These are phyloP conservation scores for Yponomeuta sedellus DNA, from an alignment of 2,888 invertebrate species.

Conservation along the genomic window DNA sequence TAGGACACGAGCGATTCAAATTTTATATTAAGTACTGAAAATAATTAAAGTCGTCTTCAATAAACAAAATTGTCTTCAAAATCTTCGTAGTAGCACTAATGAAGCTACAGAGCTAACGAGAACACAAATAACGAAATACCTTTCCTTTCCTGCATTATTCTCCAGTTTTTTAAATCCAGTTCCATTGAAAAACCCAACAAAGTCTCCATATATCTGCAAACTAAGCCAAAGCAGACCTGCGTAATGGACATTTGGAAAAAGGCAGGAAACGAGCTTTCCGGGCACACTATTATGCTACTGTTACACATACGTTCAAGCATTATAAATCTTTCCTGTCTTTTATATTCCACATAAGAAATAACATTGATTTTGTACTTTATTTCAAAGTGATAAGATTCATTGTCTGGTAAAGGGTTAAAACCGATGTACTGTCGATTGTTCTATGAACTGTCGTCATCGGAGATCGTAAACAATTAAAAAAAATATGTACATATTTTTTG, in stretches of 20 bases:
- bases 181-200: background rate
- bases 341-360: too few relatives aligned
- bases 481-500: too few relatives aligned
- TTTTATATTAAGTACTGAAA: too few relatives aligned
- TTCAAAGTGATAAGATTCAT: too few relatives aligned
- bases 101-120: background rate
- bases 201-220: background rate
- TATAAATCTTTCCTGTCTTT: background rate
- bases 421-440: too few relatives aligned
- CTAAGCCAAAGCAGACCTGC: background rate
- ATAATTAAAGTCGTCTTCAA: too few relatives aligned
- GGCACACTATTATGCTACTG: background rate
- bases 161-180: background rate
- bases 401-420: too few relatives aligned
- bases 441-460: too few relatives aligned
- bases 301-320: background rate
- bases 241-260: conserved; percentile 1
- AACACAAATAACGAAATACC: background rate
- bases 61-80: background rate
- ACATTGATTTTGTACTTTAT: too few relatives aligned
- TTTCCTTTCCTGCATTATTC: background rate
- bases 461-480: too few relatives aligned
- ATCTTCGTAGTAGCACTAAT: too few relatives aligned
- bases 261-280: background rate
- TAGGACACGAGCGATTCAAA: too few relatives aligned